Conservation (phyloP, 1,140 invertebrate genomes). For the Scylla paramamosain region DNA sequence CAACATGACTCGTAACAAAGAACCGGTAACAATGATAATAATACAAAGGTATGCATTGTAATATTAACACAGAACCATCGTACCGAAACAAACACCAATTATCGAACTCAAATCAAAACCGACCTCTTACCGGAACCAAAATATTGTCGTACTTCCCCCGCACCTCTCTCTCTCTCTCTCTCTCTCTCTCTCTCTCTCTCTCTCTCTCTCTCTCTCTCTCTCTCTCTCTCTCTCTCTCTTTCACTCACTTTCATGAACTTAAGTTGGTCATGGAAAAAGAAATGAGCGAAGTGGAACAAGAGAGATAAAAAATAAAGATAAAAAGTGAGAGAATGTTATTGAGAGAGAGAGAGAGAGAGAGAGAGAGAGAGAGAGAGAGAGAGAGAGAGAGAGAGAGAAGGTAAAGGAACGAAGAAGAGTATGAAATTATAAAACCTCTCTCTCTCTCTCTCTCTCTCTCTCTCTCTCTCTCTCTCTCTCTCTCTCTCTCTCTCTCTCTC, state of each 20-base stretch:
- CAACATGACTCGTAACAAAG: too few species aligned
- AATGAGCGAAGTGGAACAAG: not conserved
- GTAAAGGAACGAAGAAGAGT: not conserved
- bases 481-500: too few species aligned
- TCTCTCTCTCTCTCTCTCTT: conserved; percentile 54
- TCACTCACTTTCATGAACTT: conserved; percentile 33
- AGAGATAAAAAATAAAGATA: not conserved
- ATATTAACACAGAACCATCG: too few species aligned
- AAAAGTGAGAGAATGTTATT: not conserved
- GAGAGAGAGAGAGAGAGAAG: conserved; percentile 41
- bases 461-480: too few species aligned
- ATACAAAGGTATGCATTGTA: too few species aligned
- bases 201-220: conserved; percentile 39
- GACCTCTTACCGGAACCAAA: not conserved
- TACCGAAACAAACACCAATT: too few species aligned
- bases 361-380: conserved; percentile 43
- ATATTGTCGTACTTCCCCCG: not conserved
- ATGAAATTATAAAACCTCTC: not conserved
- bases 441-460: not conserved
- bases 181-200: conserved; percentile 36
- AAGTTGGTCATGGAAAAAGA: not conserved
- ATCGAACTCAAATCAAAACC: too few species aligned
- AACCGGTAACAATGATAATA: too few species aligned
- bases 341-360: conserved; percentile 43
- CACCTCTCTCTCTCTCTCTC: conserved; percentile 48